Conservation (phyloP, 2,888 invertebrate genomes). For the Nyleta sp. region DNA sequence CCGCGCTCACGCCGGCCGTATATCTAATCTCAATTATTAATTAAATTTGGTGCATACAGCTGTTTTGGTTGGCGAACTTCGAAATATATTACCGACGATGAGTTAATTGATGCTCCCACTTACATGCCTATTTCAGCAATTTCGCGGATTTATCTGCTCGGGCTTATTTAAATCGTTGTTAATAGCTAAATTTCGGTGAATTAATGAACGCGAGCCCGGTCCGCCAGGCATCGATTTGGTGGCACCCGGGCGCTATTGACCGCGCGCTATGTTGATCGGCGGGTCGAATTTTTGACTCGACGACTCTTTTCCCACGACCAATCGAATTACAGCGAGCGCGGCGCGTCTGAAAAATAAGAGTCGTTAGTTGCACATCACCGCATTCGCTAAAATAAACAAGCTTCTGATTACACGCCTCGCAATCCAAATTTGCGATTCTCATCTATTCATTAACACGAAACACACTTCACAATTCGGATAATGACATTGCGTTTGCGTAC, state of each 20-base stretch:
- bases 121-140: constrained; percentile 58
- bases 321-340: constrained; percentile 11
- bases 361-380: constrained; percentile 23
- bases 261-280: constrained; percentile 13
- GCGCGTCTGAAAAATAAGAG: constrained; percentile 28
- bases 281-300: constrained; percentile 24
- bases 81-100: constrained; percentile 76
- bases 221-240: constrained; percentile 2
- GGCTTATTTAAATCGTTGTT: constrained; percentile 36
- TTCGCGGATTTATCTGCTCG: constrained; percentile 42
- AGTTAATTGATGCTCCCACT: constrained; percentile 74
- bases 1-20: constrained; percentile 65
- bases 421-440: constrained; percentile 57
- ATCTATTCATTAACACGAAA: constrained; percentile 57
- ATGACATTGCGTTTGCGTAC: constrained; percentile 28
- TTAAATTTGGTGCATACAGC: constrained; percentile 79
- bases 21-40: constrained; percentile 80
- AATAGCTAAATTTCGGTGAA: constrained; percentile 39
- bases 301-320: not conserved
- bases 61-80: constrained; percentile 77
- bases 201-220: constrained; percentile 22
- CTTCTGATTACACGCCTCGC: constrained; percentile 47
- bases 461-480: constrained; percentile 28
- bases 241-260: constrained; percentile 11
- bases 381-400: constrained; percentile 46